Evolutionary conservation across 2,113 vertebrate species (phyloP), one percentile per base, ranked within the genome.

Genomic region (Malurus alboscapulatus): DNA sequence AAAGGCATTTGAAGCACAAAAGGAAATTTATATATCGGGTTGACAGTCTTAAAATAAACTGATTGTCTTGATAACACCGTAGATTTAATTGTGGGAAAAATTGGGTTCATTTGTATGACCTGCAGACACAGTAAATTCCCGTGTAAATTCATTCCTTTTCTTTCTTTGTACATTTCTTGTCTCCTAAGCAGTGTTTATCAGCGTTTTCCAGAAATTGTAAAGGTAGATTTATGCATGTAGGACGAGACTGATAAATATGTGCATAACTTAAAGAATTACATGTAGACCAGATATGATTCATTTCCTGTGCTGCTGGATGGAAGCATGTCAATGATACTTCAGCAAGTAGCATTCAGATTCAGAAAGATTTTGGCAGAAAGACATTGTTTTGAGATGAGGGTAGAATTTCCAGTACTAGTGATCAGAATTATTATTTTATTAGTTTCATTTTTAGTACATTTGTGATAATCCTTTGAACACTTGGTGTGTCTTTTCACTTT

Each of bases 21-120:
- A 97, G 97, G 96, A 97, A 98, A 98, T 98, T 98, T 98, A 97
- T 98, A 96, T 97, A 97, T 97, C 95, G 89, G 94, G 88, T 92
- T 96, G 96, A 95, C 95, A 95, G 96, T 96, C 97, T 97, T 97
- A 96, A 98, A 98, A 97, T 98, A 97, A 97, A 97, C 96, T 26
- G 95, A 97, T 98, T 96, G 61, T 92, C 94, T 95, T 96, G 98
- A 97, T 98, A 97, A 94, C 94, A 71, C 88, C 69, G 10, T 69
- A 80, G 86, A 97, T 94, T 96, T 98, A 97, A 98, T 97, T 96
- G 97, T 97, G 97, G 95, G 96, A 94, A 97, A 86, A 76, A 55
- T 16, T 34, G 18, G 57, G 42, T 92, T 91, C 59, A 38, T 92
- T 88, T 61, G n/a, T 92, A 94, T 85, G 95, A 97, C 86, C 84